These are phyloP conservation scores for Dromococcyx pavoninus DNA, from an alignment of 2,797 vertebrate species.

Conservation along the genomic window DNA sequence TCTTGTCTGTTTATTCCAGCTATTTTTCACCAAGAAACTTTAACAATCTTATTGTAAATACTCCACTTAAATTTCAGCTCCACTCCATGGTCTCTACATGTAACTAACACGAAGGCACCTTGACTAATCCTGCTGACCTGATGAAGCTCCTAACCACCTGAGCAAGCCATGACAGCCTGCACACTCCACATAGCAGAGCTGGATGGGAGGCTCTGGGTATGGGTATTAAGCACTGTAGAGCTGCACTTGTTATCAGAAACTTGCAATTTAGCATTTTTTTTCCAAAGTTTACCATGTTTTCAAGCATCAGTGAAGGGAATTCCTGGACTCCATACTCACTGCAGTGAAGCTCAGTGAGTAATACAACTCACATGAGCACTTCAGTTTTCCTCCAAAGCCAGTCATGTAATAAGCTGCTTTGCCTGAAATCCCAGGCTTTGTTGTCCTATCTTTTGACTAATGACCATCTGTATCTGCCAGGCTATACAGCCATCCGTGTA, in stretches of 20 bases:
- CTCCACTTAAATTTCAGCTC: neutral
- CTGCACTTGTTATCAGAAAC: neutral
- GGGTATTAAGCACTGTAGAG: neutral
- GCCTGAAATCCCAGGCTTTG: neutral
- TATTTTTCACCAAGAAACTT: neutral
- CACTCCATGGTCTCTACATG: neutral
- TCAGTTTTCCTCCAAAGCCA: neutral
- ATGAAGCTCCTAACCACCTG: rapidly evolving
- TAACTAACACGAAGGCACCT: rapidly evolving
- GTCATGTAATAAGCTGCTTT: neutral
- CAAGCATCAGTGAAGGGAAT: neutral
- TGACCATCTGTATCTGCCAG: neutral
- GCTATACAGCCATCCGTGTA: neutral
- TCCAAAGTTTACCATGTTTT: neutral
- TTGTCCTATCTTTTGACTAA: neutral
- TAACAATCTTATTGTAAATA: neutral
- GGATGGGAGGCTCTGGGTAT: neutral
- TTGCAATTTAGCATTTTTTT: neutral
- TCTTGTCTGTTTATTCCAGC: neutral
- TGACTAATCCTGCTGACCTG: no score
- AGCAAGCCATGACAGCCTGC: neutral
- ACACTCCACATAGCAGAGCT: rapidly evolving
- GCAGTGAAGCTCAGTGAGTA: neutral
- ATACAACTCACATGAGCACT: rapidly evolving
- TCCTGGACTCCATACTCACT: neutral